Conservation (phyloP, 1,140 invertebrate species). For the Listronotus oregonensis region DNA sequence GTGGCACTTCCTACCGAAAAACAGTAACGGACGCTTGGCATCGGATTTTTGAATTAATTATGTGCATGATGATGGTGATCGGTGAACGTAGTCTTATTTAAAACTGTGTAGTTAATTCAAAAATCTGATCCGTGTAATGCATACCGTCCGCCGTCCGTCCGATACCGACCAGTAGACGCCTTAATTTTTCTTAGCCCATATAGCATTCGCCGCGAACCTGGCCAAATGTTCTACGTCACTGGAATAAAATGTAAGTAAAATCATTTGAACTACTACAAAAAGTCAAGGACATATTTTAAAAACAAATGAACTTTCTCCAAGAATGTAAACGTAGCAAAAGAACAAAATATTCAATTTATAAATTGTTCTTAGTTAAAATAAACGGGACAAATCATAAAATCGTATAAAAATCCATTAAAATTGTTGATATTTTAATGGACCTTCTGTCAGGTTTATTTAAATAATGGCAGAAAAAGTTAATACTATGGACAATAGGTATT, state of each 20-base stretch:
- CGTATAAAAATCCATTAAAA: not conserved
- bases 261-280: not conserved
- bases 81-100: too few species aligned
- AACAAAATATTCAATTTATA: too few species aligned
- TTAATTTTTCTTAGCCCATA: too few species aligned
- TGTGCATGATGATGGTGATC: too few species aligned
- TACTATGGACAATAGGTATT: constrained; percentile 9
- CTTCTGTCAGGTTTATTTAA: not conserved
- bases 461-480: constrained; percentile 18
- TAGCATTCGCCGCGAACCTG: too few species aligned
- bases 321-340: constrained; percentile 8
- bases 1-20: not conserved
- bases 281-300: not conserved
- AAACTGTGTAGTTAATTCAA: too few species aligned
- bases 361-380: too few species aligned
- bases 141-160: too few species aligned
- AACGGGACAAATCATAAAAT: too few species aligned
- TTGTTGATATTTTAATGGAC: not conserved
- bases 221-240: not conserved
- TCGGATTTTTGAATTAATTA: too few species aligned
- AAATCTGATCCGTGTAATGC: too few species aligned
- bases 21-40: too few species aligned
- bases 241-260: not conserved
- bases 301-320: not conserved
- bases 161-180: not conserved